These are phyloP conservation scores for Melinaea marsaeus DNA, from an alignment of 2,888 invertebrate genomes.

Conservation along the genomic window DNA sequence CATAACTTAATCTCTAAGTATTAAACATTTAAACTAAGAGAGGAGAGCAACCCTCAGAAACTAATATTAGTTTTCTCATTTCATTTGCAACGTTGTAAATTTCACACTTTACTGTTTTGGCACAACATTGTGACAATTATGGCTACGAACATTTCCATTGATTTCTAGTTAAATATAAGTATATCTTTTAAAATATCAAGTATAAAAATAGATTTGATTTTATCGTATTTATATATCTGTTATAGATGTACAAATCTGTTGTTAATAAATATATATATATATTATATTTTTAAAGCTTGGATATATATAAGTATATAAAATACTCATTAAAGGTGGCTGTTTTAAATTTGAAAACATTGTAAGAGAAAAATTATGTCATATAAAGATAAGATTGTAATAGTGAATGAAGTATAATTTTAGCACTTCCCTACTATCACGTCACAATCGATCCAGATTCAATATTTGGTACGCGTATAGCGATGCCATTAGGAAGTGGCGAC, in stretches of 20 bases:
- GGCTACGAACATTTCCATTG: slow-evolving; percentile 43
- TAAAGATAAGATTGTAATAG: background rate
- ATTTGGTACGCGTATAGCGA: slow-evolving; percentile 53
- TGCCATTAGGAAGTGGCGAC: slow-evolving; percentile 73
- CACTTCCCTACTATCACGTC: background rate
- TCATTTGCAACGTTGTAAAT: slow-evolving; percentile 53
- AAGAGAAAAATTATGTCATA: background rate
- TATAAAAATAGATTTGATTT: background rate
- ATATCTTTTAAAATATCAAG: slow-evolving; percentile 18
- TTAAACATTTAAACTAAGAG: slow-evolving; percentile 34
- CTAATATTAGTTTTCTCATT: slow-evolving; percentile 60
- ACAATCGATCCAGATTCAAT: slow-evolving; percentile 45
- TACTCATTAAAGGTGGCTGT: too few relatives aligned
- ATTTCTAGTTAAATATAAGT: slow-evolving; percentile 39
- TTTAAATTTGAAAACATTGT: too few relatives aligned
- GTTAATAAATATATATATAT: too few relatives aligned
- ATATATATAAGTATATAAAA: too few relatives aligned
- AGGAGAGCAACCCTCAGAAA: slow-evolving; percentile 45
- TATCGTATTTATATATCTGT: too few relatives aligned
- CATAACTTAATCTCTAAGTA: slow-evolving; percentile 7
- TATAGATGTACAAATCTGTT: too few relatives aligned
- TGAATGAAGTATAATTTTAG: background rate
- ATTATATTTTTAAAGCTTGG: too few relatives aligned
- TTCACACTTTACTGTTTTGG: slow-evolving; percentile 59
- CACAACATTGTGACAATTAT: slow-evolving; percentile 51